Conservation (phyloP, 2,888 invertebrate species). For the Apotomis turbidana region DNA sequence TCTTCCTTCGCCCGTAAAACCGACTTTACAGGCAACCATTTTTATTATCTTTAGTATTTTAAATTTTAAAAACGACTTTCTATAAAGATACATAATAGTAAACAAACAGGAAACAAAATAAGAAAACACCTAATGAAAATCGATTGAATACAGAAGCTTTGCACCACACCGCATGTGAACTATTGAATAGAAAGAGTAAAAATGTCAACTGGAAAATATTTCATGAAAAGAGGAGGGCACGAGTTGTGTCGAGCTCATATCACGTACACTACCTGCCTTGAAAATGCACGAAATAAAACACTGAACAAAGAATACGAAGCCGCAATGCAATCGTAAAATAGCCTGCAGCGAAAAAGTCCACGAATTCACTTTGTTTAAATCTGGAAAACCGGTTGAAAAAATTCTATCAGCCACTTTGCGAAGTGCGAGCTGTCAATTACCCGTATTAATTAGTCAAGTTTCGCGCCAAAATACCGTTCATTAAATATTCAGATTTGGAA, state of each 20-base stretch:
- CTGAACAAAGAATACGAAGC: conserved; percentile 70
- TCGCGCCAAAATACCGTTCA: conserved; percentile 71
- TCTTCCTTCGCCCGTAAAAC: too few relatives aligned
- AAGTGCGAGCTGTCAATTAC: conserved; percentile 63
- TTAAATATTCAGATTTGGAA: conserved; percentile 78
- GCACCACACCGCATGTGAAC: conserved; percentile 36
- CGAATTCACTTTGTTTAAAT: conserved; percentile 66
- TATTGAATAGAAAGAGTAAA: conserved; percentile 63
- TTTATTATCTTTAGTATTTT: too few relatives aligned
- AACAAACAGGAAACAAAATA: neutral
- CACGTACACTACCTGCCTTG: conserved; percentile 65
- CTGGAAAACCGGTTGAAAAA: conserved; percentile 60
- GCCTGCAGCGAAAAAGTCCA: conserved; percentile 62
- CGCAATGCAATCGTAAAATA: conserved; percentile 68
- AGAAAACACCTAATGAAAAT: conserved; percentile 28
- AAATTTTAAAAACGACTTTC: too few relatives aligned
- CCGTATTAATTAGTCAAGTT: conserved; percentile 68
- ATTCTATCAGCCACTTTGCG: conserved; percentile 59
- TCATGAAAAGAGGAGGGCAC: conserved; percentile 62
- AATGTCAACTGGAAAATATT: conserved; percentile 74
- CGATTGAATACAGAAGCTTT: conserved; percentile 28
- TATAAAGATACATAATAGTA: neutral
- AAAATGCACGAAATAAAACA: conserved; percentile 74
- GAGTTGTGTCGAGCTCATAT: conserved; percentile 60
- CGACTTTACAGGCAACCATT: too few relatives aligned